Conservation (phyloP, 2,113 vertebrate species). For the Arizona elegans region DNA sequence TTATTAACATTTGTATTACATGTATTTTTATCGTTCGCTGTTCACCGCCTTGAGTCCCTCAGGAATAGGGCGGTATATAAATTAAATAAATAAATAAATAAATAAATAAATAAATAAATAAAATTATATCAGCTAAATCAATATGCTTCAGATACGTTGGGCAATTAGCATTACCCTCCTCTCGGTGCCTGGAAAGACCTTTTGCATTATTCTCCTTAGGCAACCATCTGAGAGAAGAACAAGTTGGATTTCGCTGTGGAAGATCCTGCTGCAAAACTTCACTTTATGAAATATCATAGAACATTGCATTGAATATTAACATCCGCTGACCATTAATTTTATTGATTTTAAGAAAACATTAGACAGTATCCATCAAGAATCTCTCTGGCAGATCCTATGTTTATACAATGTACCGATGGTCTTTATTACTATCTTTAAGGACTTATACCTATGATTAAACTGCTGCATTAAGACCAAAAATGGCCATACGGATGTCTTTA, state of each 20-base stretch:
- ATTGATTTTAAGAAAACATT: not conserved
- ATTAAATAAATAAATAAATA: no score
- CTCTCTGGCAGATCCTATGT: not conserved
- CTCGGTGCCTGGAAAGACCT: not conserved
- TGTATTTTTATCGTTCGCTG: no score
- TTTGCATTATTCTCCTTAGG: not conserved
- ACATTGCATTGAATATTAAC: not conserved
- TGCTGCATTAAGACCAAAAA: not conserved
- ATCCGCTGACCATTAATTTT: not conserved
- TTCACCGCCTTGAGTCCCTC: no score
- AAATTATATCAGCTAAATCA: not conserved
- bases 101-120: no score
- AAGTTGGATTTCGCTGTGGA: not conserved
- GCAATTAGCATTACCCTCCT: not conserved
- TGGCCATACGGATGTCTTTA: not conserved
- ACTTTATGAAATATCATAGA: not conserved
- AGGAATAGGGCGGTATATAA: no score
- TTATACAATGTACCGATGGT: not conserved
- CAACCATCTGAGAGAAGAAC: not conserved
- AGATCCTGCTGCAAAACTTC: not conserved
- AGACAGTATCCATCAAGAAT: not conserved
- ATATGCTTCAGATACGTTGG: not conserved
- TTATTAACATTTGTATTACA: no score
- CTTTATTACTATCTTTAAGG: not conserved
- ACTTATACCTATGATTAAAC: not conserved